Conservation (phyloP, 1,140 invertebrate genomes). For the Oreohelix idahoensis region DNA sequence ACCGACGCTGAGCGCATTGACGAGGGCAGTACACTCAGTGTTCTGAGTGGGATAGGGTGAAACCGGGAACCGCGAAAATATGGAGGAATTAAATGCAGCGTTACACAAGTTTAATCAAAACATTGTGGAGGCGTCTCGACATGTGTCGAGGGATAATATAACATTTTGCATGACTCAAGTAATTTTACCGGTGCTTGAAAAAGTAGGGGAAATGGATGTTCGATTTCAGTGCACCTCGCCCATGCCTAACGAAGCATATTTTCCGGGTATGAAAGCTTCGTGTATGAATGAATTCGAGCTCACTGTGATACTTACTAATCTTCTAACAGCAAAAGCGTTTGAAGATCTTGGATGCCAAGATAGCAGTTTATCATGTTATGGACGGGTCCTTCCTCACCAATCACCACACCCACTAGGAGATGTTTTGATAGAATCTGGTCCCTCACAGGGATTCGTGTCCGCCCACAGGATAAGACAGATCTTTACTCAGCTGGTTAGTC, state of each 20-base stretch:
- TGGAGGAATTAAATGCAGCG: conserved; percentile 43
- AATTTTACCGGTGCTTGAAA: conserved; percentile 35
- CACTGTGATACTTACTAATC: conserved; percentile 38
- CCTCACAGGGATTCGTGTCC: conserved; percentile 20
- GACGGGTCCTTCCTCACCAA: conserved; percentile 22
- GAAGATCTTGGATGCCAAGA: conserved; percentile 22
- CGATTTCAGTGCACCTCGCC: conserved; percentile 42
- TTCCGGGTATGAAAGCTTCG: conserved; percentile 44
- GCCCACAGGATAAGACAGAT: conserved; percentile 16
- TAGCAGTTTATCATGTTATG: conserved; percentile 25
- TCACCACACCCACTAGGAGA: conserved; percentile 29
- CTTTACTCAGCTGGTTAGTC: conserved; percentile 25
- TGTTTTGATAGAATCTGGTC: conserved; percentile 21
- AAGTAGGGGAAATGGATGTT: conserved; percentile 37
- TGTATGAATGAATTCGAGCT: conserved; percentile 46
- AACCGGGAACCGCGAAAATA: not conserved
- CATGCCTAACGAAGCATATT: conserved; percentile 42
- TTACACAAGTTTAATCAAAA: conserved; percentile 46
- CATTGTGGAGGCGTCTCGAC: conserved; percentile 40
- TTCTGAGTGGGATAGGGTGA: not conserved
- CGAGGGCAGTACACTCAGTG: conserved; percentile 31
- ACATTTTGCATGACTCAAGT: conserved; percentile 45
- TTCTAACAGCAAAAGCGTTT: conserved; percentile 36
- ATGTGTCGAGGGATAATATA: conserved; percentile 42
- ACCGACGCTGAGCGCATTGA: conserved; percentile 35